These are phyloP conservation scores for Myopa testacea DNA, from an alignment of 2,888 invertebrate species.

Conservation along the genomic window DNA sequence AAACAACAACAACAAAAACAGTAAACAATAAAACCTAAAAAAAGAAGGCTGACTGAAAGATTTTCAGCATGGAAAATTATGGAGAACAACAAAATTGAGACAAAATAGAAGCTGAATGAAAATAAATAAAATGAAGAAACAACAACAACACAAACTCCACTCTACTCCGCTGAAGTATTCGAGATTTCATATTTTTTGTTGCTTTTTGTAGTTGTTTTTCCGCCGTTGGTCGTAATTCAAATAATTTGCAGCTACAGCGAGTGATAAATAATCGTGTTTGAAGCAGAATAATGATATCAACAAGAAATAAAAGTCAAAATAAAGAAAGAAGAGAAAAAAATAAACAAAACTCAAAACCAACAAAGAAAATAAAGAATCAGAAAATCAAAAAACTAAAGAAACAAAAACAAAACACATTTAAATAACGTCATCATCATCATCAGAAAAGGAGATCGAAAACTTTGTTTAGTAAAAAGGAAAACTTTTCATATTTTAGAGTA, in stretches of 20 bases:
- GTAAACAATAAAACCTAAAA: neutral
- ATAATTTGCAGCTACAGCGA: constrained; percentile 28
- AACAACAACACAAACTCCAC: neutral
- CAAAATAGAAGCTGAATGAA: neutral
- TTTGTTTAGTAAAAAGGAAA: too few relatives aligned
- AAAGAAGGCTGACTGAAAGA: too few relatives aligned
- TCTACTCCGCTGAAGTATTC: neutral
- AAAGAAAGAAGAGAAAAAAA: neutral
- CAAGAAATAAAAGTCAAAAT: neutral
- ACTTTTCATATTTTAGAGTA: neutral
- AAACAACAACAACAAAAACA: neutral
- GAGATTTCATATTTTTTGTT: constrained; percentile 3
- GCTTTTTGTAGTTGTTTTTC: neutral
- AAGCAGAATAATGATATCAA: constrained; percentile 25
- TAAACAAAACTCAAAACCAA: neutral
- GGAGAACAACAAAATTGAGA: too few relatives aligned
- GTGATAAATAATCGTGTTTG: constrained; percentile 14
- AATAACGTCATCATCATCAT: too few relatives aligned
- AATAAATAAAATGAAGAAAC: constrained; percentile 2
- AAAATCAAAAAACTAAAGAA: too few relatives aligned
- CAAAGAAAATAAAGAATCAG: too few relatives aligned
- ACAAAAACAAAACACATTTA: too few relatives aligned
- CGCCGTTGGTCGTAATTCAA: constrained; percentile 30
- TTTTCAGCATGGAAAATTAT: too few relatives aligned
- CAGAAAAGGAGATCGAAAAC: neutral